Evolutionary conservation across 2,888 invertebrate species (phyloP).

Genomic region (Rutpela maculata): DNA sequence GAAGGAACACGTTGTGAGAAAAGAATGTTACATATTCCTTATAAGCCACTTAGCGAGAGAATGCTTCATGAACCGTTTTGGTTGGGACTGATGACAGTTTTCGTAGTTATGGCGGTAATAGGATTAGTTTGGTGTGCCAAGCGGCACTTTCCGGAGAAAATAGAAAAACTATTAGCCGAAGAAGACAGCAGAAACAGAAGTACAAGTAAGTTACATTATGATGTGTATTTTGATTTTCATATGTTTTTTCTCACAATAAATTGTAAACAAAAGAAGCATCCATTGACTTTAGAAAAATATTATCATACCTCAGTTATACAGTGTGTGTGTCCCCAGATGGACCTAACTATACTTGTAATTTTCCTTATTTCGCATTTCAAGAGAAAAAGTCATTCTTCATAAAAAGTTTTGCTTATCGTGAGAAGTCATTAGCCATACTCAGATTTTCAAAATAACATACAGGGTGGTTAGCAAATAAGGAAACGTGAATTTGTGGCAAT

Average conservation of each 20-base stretch:
- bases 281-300: too few species aligned
- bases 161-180: slow-evolving; percentile 88
- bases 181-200: slow-evolving; percentile 84
- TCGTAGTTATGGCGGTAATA: slow-evolving; percentile 85
- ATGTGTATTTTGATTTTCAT: not conserved
- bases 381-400: too few species aligned
- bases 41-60: slow-evolving; percentile 84
- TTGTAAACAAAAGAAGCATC: not conserved
- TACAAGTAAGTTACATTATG: slow-evolving; percentile 61
- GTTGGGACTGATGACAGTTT: slow-evolving; percentile 90
- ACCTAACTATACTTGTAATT: too few species aligned
- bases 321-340: too few species aligned
- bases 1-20: slow-evolving; percentile 81
- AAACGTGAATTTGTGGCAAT: too few species aligned
- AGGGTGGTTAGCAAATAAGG: too few species aligned
- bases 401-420: too few species aligned
- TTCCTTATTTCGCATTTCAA: too few species aligned
- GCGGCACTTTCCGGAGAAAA: slow-evolving; percentile 89
- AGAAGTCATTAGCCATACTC: too few species aligned
- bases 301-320: too few species aligned
- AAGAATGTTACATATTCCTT: slow-evolving; percentile 82
- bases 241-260: not conserved
- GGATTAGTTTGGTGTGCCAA: slow-evolving; percentile 90
- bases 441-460: too few species aligned
- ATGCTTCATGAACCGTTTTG: slow-evolving; percentile 93